Evolutionary conservation across 2,113 vertebrate genomes (phyloP), one percentile per base, ranked within the genome.

Genomic region (Grallaria varia): DNA sequence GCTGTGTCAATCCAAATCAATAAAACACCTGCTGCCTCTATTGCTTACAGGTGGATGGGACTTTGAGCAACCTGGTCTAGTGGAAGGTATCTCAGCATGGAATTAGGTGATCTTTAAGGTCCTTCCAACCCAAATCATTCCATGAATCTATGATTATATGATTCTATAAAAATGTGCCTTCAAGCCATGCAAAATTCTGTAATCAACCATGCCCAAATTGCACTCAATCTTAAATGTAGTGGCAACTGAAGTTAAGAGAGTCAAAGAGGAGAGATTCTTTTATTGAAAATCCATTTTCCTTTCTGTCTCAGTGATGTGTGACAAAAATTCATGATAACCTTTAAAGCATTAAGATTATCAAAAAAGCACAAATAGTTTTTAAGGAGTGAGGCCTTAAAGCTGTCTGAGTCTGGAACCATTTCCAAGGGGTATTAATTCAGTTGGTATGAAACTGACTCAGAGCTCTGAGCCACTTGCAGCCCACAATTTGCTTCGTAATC

Each of bases 391-490:
- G 18, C 3, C 35, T 74, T 47, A 52, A n/a, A 69, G 39, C 7
- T 59, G 6, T 50, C 20, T 50, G 33, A 74, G 60, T 74, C 10
- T 73, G 45, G 30, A 74, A 11, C 3, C 2, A 8, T 94, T 84
- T 90, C 12, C 40, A 42, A 69, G 39, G 16, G 6, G 17, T 64
- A 39, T 39, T 39, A 14, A 53, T 67, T 66, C 8, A 69, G 3
- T 6, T 62, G 19, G 3, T 33, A 53, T 35, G 33, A 56, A 90
- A 62, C 21, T 44, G 23, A 6, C 9, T 5, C 6, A 66, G 55
- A 62, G 9, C 4, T 24, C 6, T 2, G 1, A 20, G 17, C 3
- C 18, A 55, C 27, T 7, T 59, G 15, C 18, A 35, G 13, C n/a
- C 9, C 21, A 62, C 9, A 69, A 27, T 71, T 62, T 39, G 3